These are phyloP conservation scores for Pachycephus smyrnensis DNA, from an alignment of 2,888 invertebrate genomes.

Conservation along the genomic window DNA sequence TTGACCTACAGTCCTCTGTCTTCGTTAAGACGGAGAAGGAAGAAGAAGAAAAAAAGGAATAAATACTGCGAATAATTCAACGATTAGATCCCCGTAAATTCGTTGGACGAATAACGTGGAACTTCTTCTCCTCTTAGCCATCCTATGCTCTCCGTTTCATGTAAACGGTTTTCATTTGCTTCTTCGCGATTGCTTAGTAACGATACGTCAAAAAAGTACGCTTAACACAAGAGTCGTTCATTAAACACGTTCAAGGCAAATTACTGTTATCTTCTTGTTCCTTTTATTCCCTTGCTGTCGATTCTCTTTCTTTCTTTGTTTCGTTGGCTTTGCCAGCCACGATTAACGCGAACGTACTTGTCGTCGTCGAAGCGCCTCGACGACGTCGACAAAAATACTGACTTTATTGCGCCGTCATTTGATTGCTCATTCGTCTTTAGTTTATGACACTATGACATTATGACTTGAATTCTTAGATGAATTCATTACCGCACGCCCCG, in stretches of 20 bases:
- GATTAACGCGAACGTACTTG: neutral
- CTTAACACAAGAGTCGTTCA: neutral
- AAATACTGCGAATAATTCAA: neutral
- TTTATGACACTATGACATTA: constrained; percentile 3
- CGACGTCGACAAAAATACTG: constrained; percentile 33
- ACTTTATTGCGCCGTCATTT: constrained; percentile 39
- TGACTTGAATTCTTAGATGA: neutral
- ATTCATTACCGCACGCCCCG: neutral
- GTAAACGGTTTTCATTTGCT: neutral
- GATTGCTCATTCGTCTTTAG: constrained; percentile 32
- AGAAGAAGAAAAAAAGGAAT: neutral
- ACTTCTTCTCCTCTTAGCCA: neutral
- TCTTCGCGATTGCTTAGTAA: neutral
- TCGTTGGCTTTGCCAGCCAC: neutral
- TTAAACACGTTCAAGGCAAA: neutral
- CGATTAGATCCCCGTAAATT: neutral
- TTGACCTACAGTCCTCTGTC: neutral
- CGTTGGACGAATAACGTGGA: neutral
- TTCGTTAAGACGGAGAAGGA: neutral
- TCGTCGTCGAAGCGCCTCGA: neutral
- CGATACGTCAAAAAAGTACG: neutral
- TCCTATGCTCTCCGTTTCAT: neutral
- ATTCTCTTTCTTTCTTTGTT: neutral
- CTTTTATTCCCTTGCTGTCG: neutral
- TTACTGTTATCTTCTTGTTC: neutral